Evolutionary conservation across 2,888 invertebrate genomes (phyloP).

Genomic region (Drosophila histrio): DNA sequence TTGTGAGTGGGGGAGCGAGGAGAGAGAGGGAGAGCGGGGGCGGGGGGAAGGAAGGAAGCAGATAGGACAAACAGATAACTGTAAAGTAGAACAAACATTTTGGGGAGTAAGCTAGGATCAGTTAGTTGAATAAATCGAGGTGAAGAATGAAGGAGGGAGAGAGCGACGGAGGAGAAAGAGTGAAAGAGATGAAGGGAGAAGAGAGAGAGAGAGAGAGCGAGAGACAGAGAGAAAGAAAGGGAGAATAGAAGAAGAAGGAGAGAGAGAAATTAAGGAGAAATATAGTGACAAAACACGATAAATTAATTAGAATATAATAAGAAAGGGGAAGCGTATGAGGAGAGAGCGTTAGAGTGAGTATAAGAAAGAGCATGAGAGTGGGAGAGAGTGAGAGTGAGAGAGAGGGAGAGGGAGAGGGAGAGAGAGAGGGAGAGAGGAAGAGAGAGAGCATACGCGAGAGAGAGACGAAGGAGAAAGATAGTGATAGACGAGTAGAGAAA

Average conservation of each 20-base stretch:
- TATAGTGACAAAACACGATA: background rate
- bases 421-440: background rate
- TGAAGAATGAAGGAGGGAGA: background rate
- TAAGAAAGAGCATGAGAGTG: background rate
- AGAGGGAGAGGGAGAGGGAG: background rate
- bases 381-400: background rate
- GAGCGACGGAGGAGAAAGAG: background rate
- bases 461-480: too few relatives aligned
- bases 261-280: background rate
- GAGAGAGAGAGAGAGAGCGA: background rate
- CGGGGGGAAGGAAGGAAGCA: background rate
- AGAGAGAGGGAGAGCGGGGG: background rate
- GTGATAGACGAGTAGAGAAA: too few relatives aligned
- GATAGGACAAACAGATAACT: conserved; percentile 6
- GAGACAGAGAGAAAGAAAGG: background rate
- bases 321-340: background rate
- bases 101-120: conserved; percentile 1
- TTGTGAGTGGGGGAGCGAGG: background rate
- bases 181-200: background rate
- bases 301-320: background rate
- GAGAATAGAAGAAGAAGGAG: background rate
- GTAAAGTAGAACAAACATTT: conserved; percentile 9
- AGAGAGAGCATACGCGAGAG: too few relatives aligned
- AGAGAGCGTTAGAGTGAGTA: background rate
- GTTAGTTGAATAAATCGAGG: background rate